phyloP scores from a whole-genome alignment of 2,113 vertebrate species.

The Phycodurus eques region DNA sequence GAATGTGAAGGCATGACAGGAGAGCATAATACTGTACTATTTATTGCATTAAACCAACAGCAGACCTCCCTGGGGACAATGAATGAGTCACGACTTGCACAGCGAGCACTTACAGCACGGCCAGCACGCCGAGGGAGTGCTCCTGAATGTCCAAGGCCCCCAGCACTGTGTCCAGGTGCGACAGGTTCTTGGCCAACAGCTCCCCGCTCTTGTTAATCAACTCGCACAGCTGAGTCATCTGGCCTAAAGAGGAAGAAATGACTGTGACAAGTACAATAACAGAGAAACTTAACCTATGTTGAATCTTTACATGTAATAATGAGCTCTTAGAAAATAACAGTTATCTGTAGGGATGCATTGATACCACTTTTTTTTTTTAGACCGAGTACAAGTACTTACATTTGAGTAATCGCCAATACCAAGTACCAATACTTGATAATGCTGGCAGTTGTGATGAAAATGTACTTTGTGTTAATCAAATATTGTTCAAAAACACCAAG shows the following conservation, averaged over 20 bases:
- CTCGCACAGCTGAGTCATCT: constrained; percentile 99
- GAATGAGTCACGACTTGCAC: neutral
- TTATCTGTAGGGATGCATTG: neutral
- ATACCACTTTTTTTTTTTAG: too few relatives aligned
- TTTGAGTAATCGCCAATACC: too few relatives aligned
- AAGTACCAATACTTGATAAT: too few relatives aligned
- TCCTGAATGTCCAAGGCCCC: constrained; percentile 97
- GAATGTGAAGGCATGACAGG: too few relatives aligned
- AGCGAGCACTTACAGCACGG: constrained; percentile 87
- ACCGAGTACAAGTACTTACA: too few relatives aligned
- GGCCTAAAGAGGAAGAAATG: constrained; percentile 75
- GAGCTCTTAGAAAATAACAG: too few relatives aligned
- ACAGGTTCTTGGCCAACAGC: constrained; percentile 96
- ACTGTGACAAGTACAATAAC: neutral
- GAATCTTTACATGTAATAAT: too few relatives aligned
- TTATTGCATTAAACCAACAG: neutral
- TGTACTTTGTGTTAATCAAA: too few relatives aligned
- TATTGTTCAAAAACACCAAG: too few relatives aligned
- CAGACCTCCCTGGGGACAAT: neutral
- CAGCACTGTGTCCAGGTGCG: constrained; percentile 96
- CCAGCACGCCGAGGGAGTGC: constrained; percentile 93
- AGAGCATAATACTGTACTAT: neutral
- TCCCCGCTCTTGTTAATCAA: constrained; percentile 99
- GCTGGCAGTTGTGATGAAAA: too few relatives aligned
- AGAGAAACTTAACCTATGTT: too few relatives aligned